A percentile compares a stretch with the other conserved stretches of the same genome.
Conservation (phyloP, 2,888 invertebrate species). For the Ferdinandea cuprea region DNA sequence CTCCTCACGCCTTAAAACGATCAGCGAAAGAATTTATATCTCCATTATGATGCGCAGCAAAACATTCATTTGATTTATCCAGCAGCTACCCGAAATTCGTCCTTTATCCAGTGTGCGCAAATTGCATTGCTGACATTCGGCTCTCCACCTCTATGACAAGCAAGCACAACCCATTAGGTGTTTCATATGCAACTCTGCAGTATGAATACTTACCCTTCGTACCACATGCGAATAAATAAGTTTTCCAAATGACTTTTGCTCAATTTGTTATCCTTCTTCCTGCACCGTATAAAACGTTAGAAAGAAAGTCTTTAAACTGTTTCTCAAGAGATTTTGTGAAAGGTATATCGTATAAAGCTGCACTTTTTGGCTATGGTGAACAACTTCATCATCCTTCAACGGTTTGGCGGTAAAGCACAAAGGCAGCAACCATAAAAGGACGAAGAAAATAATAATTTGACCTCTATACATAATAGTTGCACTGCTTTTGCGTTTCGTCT, state of each 20-base stretch:
- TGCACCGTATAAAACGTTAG: conserved; percentile 1
- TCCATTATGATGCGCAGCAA: conserved; percentile 27
- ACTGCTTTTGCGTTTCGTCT: conserved; percentile 40
- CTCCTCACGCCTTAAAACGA: not conserved
- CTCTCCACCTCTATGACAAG: conserved; percentile 23
- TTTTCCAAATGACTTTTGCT: conserved; percentile 62
- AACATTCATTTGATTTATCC: conserved; percentile 50
- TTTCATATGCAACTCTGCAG: conserved; percentile 27
- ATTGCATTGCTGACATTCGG: conserved; percentile 43
- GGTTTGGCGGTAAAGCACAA: conserved; percentile 28
- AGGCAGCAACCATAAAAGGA: too few relatives aligned
- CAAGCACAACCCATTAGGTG: conserved; percentile 2
- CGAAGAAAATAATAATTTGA: conserved; percentile 2
- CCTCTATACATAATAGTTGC: not conserved
- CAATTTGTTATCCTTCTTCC: conserved; percentile 58
- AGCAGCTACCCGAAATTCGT: not conserved
- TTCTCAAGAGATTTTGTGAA: conserved; percentile 21
- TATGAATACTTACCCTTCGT: conserved; percentile 13
- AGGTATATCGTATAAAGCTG: conserved; percentile 7
- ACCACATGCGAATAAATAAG: not conserved
- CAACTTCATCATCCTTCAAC: conserved; percentile 65
- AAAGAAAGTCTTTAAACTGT: conserved; percentile 9
- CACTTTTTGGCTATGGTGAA: conserved; percentile 54
- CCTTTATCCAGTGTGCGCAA: conserved; percentile 20
- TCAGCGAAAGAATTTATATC: conserved; percentile 19